Percentiles rank a stretch among this genome's conserved stretches.
Conservation (phyloP, 2,113 vertebrate species). For the Callocephalon fimbriatum region DNA sequence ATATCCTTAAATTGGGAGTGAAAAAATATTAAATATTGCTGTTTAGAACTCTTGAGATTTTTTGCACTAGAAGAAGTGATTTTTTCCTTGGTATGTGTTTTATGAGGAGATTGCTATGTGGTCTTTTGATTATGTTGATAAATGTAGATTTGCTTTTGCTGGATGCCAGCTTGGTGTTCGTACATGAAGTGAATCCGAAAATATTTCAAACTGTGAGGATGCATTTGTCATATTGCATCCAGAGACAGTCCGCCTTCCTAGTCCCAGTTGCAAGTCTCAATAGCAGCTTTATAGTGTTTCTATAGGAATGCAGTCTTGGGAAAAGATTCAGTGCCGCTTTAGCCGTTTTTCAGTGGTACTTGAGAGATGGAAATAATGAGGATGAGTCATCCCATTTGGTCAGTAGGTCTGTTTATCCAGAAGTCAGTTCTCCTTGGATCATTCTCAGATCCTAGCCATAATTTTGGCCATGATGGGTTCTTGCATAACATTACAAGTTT, state of each 20-base stretch:
- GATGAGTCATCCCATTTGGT: background rate
- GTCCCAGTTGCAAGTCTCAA: background rate
- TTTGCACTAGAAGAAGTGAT: background rate
- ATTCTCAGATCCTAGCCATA: background rate
- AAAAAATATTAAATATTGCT: background rate
- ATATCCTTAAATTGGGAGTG: background rate
- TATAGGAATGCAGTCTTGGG: background rate
- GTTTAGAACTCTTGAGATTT: background rate
- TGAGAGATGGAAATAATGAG: background rate
- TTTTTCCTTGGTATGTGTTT: background rate
- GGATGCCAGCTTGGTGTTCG: background rate
- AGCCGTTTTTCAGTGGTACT: background rate
- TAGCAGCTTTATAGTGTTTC: background rate
- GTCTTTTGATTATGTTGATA: background rate
- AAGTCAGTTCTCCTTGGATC: background rate
- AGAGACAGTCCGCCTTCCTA: background rate
- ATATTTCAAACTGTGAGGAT: background rate
- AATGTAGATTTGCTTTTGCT: background rate
- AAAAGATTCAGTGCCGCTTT: background rate
- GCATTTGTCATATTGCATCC: background rate
- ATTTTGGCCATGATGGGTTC: background rate
- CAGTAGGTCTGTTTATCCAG: background rate
- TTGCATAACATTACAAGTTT: background rate
- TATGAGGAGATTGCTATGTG: background rate
- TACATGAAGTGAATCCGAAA: background rate